These are phyloP conservation scores for Rhynchomys soricoides DNA, from an alignment of 2,113 vertebrate genomes.

Conservation along the genomic window DNA sequence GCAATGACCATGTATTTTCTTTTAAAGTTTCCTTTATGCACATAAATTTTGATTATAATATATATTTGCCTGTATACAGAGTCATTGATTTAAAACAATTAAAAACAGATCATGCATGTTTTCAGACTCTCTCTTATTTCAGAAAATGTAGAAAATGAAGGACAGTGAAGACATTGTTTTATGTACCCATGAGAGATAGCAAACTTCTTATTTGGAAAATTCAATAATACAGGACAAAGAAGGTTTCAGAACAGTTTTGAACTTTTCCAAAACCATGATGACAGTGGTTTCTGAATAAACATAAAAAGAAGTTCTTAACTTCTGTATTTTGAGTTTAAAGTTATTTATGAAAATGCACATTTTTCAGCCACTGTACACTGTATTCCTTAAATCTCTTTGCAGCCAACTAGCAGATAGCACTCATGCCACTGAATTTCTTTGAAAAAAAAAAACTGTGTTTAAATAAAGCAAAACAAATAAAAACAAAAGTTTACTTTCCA, in stretches of 20 bases:
- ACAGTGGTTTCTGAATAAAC: background rate
- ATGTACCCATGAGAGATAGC: background rate
- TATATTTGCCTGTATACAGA: background rate
- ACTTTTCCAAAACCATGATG: background rate
- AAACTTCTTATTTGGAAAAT: background rate
- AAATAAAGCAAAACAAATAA: background rate
- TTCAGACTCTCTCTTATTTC: background rate
- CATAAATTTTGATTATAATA: background rate
- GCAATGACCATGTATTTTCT: background rate
- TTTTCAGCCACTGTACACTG: background rate
- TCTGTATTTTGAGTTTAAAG: background rate
- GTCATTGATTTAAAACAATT: background rate
- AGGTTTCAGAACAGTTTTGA: background rate
- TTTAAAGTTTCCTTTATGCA: background rate
- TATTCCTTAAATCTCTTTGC: background rate
- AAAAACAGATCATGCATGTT: background rate
- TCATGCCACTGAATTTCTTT: background rate
- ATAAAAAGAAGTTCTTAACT: background rate
- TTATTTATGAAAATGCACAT: background rate
- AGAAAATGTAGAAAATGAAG: background rate
- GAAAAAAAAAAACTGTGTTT: background rate
- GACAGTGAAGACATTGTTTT: background rate
- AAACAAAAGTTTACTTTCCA: background rate
- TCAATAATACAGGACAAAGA: background rate
- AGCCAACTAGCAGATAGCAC: background rate